Base-by-base conservation (phyloP, 2,888 invertebrate species). In the Lycocerus yunnanus region DNA sequence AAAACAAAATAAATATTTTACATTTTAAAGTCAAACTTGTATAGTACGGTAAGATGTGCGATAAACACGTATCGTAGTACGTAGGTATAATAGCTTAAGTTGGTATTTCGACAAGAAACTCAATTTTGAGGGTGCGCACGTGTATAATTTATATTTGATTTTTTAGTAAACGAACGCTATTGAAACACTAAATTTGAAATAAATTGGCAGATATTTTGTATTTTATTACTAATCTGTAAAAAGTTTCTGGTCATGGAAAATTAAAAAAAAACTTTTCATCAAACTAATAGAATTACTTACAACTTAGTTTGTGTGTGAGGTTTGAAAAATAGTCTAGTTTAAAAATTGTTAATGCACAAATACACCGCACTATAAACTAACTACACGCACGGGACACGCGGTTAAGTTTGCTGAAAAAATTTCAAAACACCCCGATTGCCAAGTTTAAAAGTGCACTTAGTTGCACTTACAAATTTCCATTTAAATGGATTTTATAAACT, bases 1-100 rank as follows among this genome's bases (percentile, higher is more conserved):
- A 69, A 74, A 69, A 70, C 20, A 21, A 4, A 20, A 61, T 71
- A 66, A 71, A 74, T 74, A 74, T 74, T 68, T 74, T 60, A 71
- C 60, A 71, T 68, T 58, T 27, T 6, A 71, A 67, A 60, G 27
- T 67, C 16, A 65, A 21, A n/a, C 18, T 60, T 61, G 68, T 59
- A 68, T 63, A 21, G 66, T 58, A 21, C 70, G 9, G 24, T 21
- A 67, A 74, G 63, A 68, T 74, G 65, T 61, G 58, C 16, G 68
- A 65, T 74, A 74, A 74, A 63, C 43, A 63, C 58, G 61, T 68
- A 72, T 18, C 43, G 67, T 68, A 70, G 70, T 70, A 60, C 69
- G 24, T 61, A 24, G 61, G 4, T 43, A 74, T 67, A 74, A 70
- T 66, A 70, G 66, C 70, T 66, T 43, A 8, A 63, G 66, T 58